Base-by-base conservation (phyloP, 1,140 invertebrate species). In the Drosophila miranda region DNA sequence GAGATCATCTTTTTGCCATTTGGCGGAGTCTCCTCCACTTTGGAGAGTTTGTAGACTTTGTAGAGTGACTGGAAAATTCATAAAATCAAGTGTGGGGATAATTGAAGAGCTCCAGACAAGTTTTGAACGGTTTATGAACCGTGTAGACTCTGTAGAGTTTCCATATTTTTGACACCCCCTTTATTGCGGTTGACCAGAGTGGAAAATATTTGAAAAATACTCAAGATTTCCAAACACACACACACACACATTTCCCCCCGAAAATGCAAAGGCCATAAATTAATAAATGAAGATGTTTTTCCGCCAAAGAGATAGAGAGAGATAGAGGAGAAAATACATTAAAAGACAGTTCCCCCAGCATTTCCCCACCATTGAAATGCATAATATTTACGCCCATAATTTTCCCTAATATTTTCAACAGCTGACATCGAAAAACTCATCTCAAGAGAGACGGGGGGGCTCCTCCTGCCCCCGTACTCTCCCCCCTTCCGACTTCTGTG, bases 331-430 rank as follows among this genome's bases (percentile, higher is more conserved):
- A 64, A 62, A 70, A 70, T 56, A 75, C 80, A 83, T 83, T 72
- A 83, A 83, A 67, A 79, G 62, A 59, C 30, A 9, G 41, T 53
- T 62, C 62, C 51, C 49, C 30, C 57, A 30, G 13, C 44, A 49
- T 55, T 21, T 60, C 13, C 45, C 44, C 34, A 13, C 19, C 58
- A 56, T 66, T 78, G 75, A 81, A 82, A 78, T 84, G 80, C 82
- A 86, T 87, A 86, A 86, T 86, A 87, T 86, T 86, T 86, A 86
- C 82, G 74, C 71, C 82, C 79, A 86, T 86, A 86, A 86, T 87
- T 75, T 86, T 76, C 50, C 78, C 74, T 87, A 86, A 86, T 86
- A 86, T 87, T 87, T 86, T 87, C 81, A 86, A 78, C 81, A 86
- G 81, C 81, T 86, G 81, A 83, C 67, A 84, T 66, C 78, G 58